Base-by-base conservation (phyloP, 2,797 vertebrate genomes). In the Oreochromis mossambicus region DNA sequence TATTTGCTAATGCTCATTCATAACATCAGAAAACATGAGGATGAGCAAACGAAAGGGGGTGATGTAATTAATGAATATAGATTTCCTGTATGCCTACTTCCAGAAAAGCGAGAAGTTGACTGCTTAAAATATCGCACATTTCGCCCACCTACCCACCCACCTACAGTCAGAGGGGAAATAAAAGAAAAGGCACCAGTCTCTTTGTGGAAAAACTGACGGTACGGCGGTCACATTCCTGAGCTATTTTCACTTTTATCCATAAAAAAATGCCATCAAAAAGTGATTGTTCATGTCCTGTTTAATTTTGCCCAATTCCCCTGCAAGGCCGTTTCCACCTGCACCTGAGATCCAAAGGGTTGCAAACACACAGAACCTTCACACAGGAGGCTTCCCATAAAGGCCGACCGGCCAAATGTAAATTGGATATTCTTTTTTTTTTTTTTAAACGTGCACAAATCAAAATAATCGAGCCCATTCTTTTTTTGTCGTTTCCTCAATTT, bases 1-100 rank as follows among this genome's bases (percentile, higher is more conserved):
- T 66, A 79, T 86, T 83, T 86, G 34, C 41, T 55, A 13, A 75
- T 48, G 78, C 56, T 87, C 24, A 77, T 82, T 86, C 32, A 63
- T 82, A 32, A 80, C 78, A 89, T 80, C 78, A 91, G 52, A 61
- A 88, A 79, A 83, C 48, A 61, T 54, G 13, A 78, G 21, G 70
- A 32, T 29, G 73, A 82, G 24, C 36, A 70, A 84, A 84, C 77
- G 50, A 81, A 51, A 51, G 34, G 34, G n/a, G 43, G 19, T 77
- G 34, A 61, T 79, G 83, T 66, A 5, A 84, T 86, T 83, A 76
- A 70, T 7, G 7, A 73, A 36, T 58, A 81, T 7, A 56, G 38
- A 75, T 86, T 78, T 81, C 13, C 50, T 56, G 5, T 38, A 11
- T 12, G 17, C 19, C 7, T 26, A 83, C 5, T 13, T 52, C 21